phyloP scores from a whole-genome alignment of 2,797 vertebrate species.

The Ciconia nigra region DNA sequence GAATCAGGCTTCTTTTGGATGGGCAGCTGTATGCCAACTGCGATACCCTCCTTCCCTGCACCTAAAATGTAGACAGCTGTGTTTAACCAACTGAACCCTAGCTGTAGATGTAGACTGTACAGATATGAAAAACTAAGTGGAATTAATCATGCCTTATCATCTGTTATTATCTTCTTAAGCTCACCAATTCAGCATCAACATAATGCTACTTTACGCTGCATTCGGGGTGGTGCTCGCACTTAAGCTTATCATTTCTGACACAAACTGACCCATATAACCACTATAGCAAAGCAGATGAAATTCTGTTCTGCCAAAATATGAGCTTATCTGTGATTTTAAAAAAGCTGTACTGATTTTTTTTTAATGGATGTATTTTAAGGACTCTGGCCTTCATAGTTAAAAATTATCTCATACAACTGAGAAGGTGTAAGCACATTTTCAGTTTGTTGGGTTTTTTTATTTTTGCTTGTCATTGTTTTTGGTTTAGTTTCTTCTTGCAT shows the following conservation, averaged over 20 bases:
- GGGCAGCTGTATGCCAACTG: not conserved
- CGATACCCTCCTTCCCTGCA: rapidly evolving
- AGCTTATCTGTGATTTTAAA: not conserved
- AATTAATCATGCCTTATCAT: not conserved
- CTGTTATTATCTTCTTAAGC: not conserved
- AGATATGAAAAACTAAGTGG: not conserved
- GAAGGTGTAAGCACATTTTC: not conserved
- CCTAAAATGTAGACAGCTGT: not conserved
- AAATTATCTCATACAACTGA: not conserved
- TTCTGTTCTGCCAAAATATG: not conserved
- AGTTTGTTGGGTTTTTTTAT: not conserved
- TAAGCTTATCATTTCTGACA: not conserved
- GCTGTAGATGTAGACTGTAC: not conserved
- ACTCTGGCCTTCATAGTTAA: not conserved
- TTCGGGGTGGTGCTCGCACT: rapidly evolving
- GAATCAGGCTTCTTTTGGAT: not conserved
- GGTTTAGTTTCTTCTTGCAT: not conserved
- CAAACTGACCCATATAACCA: not conserved
- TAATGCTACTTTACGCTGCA: not conserved
- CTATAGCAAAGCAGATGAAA: not conserved
- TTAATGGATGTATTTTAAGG: not conserved
- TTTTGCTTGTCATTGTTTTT: not conserved
- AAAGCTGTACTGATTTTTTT: not conserved
- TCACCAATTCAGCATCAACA: not conserved
- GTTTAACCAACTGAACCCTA: not conserved